Base-by-base conservation (phyloP, 2,113 vertebrate species). In the Hippocampus comes region DNA sequence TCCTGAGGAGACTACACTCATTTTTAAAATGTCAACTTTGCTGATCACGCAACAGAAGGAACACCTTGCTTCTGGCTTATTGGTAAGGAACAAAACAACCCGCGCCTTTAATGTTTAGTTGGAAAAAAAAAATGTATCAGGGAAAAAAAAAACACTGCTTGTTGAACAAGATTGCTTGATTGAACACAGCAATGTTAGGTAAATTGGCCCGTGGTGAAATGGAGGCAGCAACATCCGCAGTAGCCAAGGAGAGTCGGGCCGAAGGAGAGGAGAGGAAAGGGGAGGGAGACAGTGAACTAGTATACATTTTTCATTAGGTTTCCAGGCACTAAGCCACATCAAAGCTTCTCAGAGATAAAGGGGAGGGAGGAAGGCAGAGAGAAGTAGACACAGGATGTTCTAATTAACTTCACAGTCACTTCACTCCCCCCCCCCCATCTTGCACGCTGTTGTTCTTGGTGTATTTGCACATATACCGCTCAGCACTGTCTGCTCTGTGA, bases 221-320 rank as follows among this genome's bases (percentile, higher is more conserved):
- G 56, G 78, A 87, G 79, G 81, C 63, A 83, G 75, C 78, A 83
- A 73, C 78, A 63, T 77, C 55, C 68, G 9, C 53, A 70, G 74
- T 66, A 74, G 77, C 66, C 68, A 63, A 53, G 49, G 53, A 67
- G 68, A 67, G 74, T 56, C 34, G 23, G 51, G 78, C 23, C 57
- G 55, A 69, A 71, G 30, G 63, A 60, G n/a, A 76, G 67, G 57
- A 67, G 46, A 72, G 65, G 56, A 71, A 76, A 72, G 53, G 17
- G 74, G 78, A 68, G 66, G 65, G 79, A 77, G 79, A 79, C 81
- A 81, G 76, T 71, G 68, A 88, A 86, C 89, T 92, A 91, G 91
- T 92, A 92, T 93, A 91, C 88, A 93, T 93, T 91, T 93, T 93
- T 93, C 90, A 93, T 93, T 93, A 92, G 88, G 85, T 89, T 91